These are phyloP conservation scores for Lamellibrachia columna DNA, from an alignment of 2,888 invertebrate genomes.

Conservation along the genomic window DNA sequence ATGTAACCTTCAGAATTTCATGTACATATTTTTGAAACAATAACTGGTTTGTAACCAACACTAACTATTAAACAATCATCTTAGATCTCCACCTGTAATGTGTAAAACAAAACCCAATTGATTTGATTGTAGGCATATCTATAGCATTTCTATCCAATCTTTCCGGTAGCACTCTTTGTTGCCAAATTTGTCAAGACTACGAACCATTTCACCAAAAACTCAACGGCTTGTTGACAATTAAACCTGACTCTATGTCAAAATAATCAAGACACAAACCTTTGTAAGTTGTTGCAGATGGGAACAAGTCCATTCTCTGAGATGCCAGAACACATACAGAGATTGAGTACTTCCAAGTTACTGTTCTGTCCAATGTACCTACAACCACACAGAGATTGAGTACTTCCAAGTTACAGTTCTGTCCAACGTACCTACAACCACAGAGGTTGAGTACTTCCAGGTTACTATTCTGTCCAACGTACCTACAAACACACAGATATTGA, in stretches of 20 bases:
- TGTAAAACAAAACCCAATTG: no score
- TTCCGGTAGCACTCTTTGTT: no score
- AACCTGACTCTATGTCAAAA: neutral
- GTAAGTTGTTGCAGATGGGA: slow-evolving; percentile 66
- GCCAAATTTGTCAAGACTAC: no score
- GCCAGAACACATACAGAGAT: slow-evolving; percentile 84
- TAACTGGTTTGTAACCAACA: no score
- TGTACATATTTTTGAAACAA: no score
- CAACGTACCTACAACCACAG: no score
- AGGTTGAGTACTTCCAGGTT: slow-evolving; percentile 71
- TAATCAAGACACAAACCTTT: slow-evolving; percentile 32
- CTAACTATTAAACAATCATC: no score
- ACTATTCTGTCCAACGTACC: slow-evolving; percentile 74
- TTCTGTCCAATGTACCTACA: slow-evolving; percentile 74
- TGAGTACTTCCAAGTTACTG: slow-evolving; percentile 78
- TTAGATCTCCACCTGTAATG: no score
- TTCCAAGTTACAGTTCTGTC: no score
- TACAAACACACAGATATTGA: slow-evolving; percentile 81
- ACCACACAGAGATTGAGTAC: slow-evolving; percentile 3
- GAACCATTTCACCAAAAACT: neutral
- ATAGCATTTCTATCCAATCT: no score
- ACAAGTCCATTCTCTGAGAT: slow-evolving; percentile 75
- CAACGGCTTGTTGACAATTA: neutral
- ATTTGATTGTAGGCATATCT: no score
- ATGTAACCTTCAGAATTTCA: neutral